phyloP scores from a whole-genome alignment of 2,797 vertebrate genomes.

The Lindbergichthys nudifrons region DNA sequence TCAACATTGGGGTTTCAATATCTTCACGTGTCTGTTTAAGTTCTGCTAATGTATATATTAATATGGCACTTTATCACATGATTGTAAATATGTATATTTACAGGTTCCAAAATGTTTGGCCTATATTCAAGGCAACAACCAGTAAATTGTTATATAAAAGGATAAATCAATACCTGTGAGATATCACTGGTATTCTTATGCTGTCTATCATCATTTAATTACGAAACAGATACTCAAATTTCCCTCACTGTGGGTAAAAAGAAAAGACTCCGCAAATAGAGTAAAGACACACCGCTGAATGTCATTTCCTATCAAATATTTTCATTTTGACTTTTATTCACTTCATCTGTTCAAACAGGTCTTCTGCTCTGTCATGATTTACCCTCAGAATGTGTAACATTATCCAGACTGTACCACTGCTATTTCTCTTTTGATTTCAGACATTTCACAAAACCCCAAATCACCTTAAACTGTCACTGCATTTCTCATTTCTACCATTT shows the following conservation, averaged over 20 bases:
- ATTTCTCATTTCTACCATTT: slow-evolving; percentile 20
- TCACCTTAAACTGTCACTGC: background rate
- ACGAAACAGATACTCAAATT: background rate
- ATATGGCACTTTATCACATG: too few relatives aligned
- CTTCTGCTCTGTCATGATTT: slow-evolving; percentile 31
- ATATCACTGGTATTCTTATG: background rate
- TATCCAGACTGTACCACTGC: background rate
- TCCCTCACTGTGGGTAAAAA: background rate
- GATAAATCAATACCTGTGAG: background rate
- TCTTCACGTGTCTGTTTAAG: too few relatives aligned
- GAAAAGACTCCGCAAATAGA: slow-evolving; percentile 17
- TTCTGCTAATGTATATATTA: too few relatives aligned
- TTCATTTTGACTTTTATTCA: slow-evolving; percentile 53
- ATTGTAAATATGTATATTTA: too few relatives aligned
- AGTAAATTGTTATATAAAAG: slow-evolving; percentile 1
- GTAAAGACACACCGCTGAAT: slow-evolving; percentile 36
- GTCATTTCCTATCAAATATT: slow-evolving; percentile 34
- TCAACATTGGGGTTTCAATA: too few relatives aligned
- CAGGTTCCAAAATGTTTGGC: background rate
- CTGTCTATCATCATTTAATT: background rate
- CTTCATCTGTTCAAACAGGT: slow-evolving; percentile 39
- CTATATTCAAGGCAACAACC: slow-evolving; percentile 6
- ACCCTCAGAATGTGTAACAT: slow-evolving; percentile 19
- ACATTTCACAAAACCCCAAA: slow-evolving; percentile 9
- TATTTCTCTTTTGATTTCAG: slow-evolving; percentile 38